Evolutionary conservation across 2,888 invertebrate genomes (phyloP).

Genomic region (Yponomeuta plumbellus): DNA sequence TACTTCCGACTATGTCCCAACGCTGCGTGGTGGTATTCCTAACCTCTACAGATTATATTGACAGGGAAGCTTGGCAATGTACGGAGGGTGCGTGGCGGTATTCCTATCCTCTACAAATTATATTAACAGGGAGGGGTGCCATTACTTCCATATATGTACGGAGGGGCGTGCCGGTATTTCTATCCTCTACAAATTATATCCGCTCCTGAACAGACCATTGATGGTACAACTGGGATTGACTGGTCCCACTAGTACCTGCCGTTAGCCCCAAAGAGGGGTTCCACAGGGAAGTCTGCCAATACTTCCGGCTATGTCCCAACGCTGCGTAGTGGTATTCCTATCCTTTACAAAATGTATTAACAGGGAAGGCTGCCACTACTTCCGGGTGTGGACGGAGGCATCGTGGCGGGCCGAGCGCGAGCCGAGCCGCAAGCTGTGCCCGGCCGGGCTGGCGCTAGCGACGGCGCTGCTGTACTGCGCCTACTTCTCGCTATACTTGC

Average conservation of each 20-base stretch:
- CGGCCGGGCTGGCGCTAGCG: constrained; percentile 36
- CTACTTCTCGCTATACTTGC: constrained; percentile 40
- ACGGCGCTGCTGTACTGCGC: constrained; percentile 45
- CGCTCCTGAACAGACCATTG: too few relatives aligned
- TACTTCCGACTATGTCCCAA: too few relatives aligned
- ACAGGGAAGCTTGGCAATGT: too few relatives aligned
- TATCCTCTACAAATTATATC: too few relatives aligned
- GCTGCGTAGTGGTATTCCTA: not conserved
- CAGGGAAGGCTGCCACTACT: constrained; percentile 50
- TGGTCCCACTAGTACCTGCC: too few relatives aligned
- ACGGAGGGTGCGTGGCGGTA: constrained; percentile 35
- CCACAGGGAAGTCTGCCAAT: too few relatives aligned
- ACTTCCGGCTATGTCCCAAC: too few relatives aligned
- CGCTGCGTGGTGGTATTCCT: too few relatives aligned
- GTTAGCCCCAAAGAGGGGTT: too few relatives aligned
- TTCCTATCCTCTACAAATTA: not conserved
- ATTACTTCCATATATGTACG: constrained; percentile 52
- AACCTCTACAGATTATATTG: too few relatives aligned
- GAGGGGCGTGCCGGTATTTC: constrained; percentile 46
- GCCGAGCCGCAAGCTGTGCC: constrained; percentile 32
- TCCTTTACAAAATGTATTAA: not conserved
- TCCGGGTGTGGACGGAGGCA: constrained; percentile 51
- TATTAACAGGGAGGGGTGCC: constrained; percentile 41
- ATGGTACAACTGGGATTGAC: too few relatives aligned
- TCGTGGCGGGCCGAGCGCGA: constrained; percentile 38